Base-by-base conservation (phyloP, 2,888 invertebrate genomes). In the Calameuta idolon region DNA sequence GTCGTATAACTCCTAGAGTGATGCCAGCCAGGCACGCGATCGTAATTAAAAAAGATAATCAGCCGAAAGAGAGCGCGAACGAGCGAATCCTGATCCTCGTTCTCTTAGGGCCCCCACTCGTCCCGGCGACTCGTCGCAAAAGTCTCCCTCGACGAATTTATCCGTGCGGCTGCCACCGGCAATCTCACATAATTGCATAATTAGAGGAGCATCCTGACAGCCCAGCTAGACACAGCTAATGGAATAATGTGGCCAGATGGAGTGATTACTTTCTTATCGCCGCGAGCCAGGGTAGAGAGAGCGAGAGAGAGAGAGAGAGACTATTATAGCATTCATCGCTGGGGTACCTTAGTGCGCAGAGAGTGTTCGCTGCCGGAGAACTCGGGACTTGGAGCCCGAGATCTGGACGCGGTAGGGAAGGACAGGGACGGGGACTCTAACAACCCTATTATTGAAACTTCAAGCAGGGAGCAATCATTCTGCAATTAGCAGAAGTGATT, bases 401-500 rank as follows among this genome's bases (percentile, higher is more conserved):
- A 30, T 35, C n/a, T 34, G 34, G 74, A 23, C 15, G 74, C 74
- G 74, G 73, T 33, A 76, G 81, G 77, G 74, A 35, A 76, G 79
- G 79, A 82, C 74, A 78, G 33, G 33, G 33, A 4, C 4, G 33
- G 40, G 40, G 15, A 40, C 40, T 85, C 83, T 88, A 89, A 88
- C 88, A 88, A 87, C 84, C 88, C 89, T 86, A 89, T 89, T 89
- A 89, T 89, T 89, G 89, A 89, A 89, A 89, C 88, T 89, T 89
- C 86, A 87, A 85, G 89, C 87, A 83, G 80, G 83, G 85, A 86
- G 88, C 88, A 89, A 89, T 89, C 88, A 87, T 88, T 88, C 86
- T 85, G 87, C 89, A 89, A 89, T 89, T 89, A 89, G 88, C 88
- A 88, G 86, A 88, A 87, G 89, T 89, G 89, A 89, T 89, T 88